Evolutionary conservation across 2,888 invertebrate genomes (phyloP).

Genomic region (Dynastes grantii): DNA sequence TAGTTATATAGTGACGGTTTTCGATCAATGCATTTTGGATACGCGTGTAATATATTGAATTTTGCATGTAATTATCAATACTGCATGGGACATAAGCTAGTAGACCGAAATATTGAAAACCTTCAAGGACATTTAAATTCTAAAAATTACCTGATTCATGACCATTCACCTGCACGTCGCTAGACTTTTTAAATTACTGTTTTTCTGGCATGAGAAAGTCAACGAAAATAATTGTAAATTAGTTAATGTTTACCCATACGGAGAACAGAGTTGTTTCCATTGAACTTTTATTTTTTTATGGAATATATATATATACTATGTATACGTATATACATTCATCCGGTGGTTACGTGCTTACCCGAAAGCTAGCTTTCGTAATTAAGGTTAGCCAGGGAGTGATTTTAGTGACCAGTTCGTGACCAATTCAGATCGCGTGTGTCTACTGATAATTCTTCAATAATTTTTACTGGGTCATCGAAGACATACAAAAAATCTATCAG

Average conservation of each 20-base stretch:
- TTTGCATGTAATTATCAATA: too few species aligned
- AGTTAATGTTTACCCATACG: not conserved
- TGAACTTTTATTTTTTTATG: not conserved
- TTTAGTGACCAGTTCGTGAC: slow-evolving; percentile 63
- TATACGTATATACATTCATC: not conserved
- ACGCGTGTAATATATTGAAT: too few species aligned
- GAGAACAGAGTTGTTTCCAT: slow-evolving; percentile 13
- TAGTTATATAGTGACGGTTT: too few species aligned
- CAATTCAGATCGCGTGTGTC: slow-evolving; percentile 65
- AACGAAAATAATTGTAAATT: slow-evolving; percentile 25
- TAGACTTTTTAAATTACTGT: not conserved
- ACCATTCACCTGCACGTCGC: too few species aligned
- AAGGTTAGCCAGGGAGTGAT: slow-evolving; percentile 51
- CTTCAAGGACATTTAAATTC: too few species aligned
- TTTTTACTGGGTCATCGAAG: slow-evolving; percentile 66
- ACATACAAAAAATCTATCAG: slow-evolving; percentile 60
- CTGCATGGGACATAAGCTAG: too few species aligned
- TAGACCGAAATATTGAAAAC: too few species aligned
- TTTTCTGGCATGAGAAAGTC: not conserved
- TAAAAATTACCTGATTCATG: too few species aligned
- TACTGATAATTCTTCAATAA: slow-evolving; percentile 65
- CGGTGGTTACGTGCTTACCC: slow-evolving; percentile 42
- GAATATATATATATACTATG: not conserved
- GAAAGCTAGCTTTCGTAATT: slow-evolving; percentile 51
- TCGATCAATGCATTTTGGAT: too few species aligned